A percentile compares a stretch with the other conserved stretches of the same genome.
phyloP scores from a whole-genome alignment of 2,113 vertebrate genomes.

The Corythornis cristatus region DNA sequence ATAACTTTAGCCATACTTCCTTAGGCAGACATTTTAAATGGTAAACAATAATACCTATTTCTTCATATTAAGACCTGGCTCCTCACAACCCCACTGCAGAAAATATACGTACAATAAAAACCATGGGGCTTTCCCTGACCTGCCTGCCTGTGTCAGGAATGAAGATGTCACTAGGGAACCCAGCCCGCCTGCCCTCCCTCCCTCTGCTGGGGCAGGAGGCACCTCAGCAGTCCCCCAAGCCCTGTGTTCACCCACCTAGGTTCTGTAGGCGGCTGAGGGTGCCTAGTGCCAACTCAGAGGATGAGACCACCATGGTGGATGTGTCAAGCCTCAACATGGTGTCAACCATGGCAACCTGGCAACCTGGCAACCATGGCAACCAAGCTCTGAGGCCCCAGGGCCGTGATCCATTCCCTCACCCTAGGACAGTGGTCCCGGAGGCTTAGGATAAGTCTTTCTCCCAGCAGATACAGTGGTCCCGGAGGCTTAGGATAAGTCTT shows the following conservation, averaged over 20 bases:
- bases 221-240: background rate
- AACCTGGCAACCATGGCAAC: background rate
- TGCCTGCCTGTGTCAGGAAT: too few species aligned
- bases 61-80: background rate
- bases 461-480: background rate
- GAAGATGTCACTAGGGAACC: rapidly evolving
- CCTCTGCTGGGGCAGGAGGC: background rate
- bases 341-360: background rate
- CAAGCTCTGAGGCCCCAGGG: too few species aligned
- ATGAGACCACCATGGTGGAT: rapidly evolving
- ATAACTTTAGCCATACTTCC: background rate
- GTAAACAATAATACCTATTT: background rate
- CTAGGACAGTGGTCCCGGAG: rapidly evolving
- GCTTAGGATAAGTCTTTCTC: background rate
- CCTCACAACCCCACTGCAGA: background rate
- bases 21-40: background rate
- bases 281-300: slow-evolving; percentile 17
- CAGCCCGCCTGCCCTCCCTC: background rate
- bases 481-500: too few species aligned
- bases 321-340: background rate
- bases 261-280: slow-evolving; percentile 74
- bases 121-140: background rate
- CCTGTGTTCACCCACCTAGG: slow-evolving; percentile 59
- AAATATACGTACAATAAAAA: rapidly evolving
- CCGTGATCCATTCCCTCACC: rapidly evolving